Evolutionary conservation across 2,797 vertebrate species (phyloP).

Genomic region (Knipowitschia caucasica): DNA sequence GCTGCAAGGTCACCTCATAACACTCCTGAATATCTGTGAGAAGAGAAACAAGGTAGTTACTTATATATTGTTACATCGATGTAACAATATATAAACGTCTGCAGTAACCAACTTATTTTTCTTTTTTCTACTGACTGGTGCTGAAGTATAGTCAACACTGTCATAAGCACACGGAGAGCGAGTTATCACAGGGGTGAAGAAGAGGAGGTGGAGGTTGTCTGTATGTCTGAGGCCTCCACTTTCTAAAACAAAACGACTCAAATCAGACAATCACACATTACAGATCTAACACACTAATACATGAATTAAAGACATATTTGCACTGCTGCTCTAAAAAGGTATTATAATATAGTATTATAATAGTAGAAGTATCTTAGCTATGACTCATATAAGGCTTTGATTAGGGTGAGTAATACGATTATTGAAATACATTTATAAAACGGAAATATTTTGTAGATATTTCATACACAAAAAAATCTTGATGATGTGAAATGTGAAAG

Average conservation of each 20-base stretch:
- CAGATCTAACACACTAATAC: slow-evolving; percentile 8
- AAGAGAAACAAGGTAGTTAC: slow-evolving; percentile 33
- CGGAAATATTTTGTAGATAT: too few relatives aligned
- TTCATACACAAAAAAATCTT: too few relatives aligned
- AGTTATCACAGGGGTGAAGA: slow-evolving; percentile 30
- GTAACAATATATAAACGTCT: slow-evolving; percentile 10
- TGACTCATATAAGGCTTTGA: too few relatives aligned
- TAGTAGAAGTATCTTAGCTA: too few relatives aligned
- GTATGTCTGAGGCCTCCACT: slow-evolving; percentile 34
- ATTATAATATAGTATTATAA: too few relatives aligned
- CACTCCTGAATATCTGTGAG: slow-evolving; percentile 82
- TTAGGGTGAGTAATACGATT: too few relatives aligned
- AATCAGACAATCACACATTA: slow-evolving; percentile 27
- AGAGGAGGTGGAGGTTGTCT: slow-evolving; percentile 44
- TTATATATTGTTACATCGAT: slow-evolving; percentile 17
- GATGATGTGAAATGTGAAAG: too few relatives aligned
- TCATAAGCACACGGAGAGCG: slow-evolving; percentile 24
- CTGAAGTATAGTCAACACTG: slow-evolving; percentile 25
- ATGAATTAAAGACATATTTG: too few relatives aligned
- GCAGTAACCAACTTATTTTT: too few relatives aligned
- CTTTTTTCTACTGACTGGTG: slow-evolving; percentile 5
- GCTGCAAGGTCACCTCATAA: slow-evolving; percentile 80
- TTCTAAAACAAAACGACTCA: slow-evolving; percentile 43
- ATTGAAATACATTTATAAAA: too few relatives aligned
- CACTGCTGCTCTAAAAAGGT: too few relatives aligned